Evolutionary conservation across 2,797 vertebrate genomes (phyloP).

Genomic region (Myripristis jacobus): DNA sequence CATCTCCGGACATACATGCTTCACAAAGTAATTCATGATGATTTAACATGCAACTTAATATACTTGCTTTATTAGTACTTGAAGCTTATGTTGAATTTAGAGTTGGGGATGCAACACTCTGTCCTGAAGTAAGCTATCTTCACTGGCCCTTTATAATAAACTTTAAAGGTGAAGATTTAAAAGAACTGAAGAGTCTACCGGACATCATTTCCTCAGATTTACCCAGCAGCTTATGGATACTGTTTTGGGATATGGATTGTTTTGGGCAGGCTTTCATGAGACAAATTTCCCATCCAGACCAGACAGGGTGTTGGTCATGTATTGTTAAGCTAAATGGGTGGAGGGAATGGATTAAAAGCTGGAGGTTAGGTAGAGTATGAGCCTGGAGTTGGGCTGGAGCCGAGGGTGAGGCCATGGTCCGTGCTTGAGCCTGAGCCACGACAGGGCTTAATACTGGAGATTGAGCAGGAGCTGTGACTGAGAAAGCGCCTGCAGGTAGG

Average conservation of each 20-base stretch:
- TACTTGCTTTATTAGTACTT: not conserved
- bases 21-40: conserved; percentile 56
- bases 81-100: not conserved
- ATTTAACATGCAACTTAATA: not conserved
- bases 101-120: not conserved
- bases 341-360: not conserved
- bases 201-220: not conserved
- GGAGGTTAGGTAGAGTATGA: not conserved
- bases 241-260: not conserved
- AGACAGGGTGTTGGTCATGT: not conserved
- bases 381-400: not conserved
- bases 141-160: not conserved
- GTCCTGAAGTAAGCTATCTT: not conserved
- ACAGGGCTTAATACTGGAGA: too few relatives aligned
- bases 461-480: not conserved
- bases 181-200: not conserved
- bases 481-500: not conserved
- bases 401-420: not conserved
- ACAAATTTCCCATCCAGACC: not conserved
- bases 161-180: not conserved
- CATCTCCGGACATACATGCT: too few relatives aligned
- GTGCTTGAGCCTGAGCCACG: not conserved
- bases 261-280: not conserved
- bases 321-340: not conserved
- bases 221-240: not conserved